Conservation (phyloP, 2,888 invertebrate species). For the Eristalis intricaria region DNA sequence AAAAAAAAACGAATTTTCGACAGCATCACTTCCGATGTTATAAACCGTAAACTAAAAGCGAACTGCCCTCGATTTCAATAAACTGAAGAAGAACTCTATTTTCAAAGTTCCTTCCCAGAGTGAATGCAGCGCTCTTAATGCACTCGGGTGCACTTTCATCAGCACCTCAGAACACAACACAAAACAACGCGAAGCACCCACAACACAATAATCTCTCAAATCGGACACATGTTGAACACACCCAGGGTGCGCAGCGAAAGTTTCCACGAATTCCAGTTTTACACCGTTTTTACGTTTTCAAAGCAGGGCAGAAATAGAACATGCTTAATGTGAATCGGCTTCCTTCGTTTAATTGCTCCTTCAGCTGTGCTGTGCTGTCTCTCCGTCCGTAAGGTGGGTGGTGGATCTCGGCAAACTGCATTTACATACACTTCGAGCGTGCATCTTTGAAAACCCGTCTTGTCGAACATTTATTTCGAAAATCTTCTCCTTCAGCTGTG, state of each 20-base stretch:
- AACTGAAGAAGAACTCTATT: background rate
- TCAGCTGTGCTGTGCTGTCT: constrained; percentile 32
- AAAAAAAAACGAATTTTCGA: background rate
- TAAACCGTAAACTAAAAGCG: background rate
- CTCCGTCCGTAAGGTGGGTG: constrained; percentile 57
- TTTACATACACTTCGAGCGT: constrained; percentile 5
- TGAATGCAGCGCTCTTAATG: background rate
- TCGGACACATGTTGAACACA: constrained; percentile 66
- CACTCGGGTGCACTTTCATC: constrained; percentile 13
- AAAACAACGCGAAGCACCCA: constrained; percentile 5
- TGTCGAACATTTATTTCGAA: constrained; percentile 34
- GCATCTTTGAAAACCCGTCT: constrained; percentile 22
- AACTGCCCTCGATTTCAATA: background rate
- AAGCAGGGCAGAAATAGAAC: constrained; percentile 57
- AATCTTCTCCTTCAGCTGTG: background rate
- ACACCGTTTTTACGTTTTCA: constrained; percentile 53
- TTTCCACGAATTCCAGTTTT: constrained; percentile 66
- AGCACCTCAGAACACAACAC: background rate
- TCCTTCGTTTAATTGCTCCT: constrained; percentile 65
- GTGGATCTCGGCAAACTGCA: constrained; percentile 5
- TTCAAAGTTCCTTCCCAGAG: background rate
- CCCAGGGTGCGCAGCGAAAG: constrained; percentile 37
- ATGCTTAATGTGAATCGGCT: constrained; percentile 54
- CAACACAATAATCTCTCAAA: background rate
- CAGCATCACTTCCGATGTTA: background rate